Evolutionary conservation across 2,888 invertebrate species (phyloP), one percentile per base, ranked within the genome.

Genomic region (Hirtodrosophila alboralis): DNA sequence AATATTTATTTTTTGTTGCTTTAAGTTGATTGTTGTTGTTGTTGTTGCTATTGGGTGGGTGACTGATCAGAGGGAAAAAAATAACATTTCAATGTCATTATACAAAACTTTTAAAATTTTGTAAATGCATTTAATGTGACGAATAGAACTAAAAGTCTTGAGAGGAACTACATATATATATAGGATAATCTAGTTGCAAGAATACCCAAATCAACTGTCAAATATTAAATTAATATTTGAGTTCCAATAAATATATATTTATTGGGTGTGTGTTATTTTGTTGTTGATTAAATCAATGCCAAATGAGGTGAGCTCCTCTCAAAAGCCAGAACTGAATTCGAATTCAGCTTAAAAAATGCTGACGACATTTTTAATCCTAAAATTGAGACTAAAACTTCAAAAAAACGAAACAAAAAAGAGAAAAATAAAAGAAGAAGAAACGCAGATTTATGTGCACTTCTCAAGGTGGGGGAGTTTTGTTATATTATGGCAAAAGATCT

Each of bases 161-260:
- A n/a, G 27, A 26, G 18, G 13, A 33, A 13, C 37, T 44, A n/a
- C n/a, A n/a, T n/a, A n/a, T n/a, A n/a, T n/a, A 12, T 27, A 28
- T 37, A 31, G 30, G 13, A 52, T 18, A 38, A 45, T 8, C 14
- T 40, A 62, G 30, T 26, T n/a, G n/a, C n/a, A n/a, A n/a, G 76
- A 53, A 79, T 49, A 87, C 86, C 86, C 86, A 86, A 87, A 87
- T 87, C 86, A 87, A 68, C 77, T 84, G 83, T 83, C 85, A 84
- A 61, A 51, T 4, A 14, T 26, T 36, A 69, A 75, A 61, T 75
- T 59, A 73, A 63, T 73, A 49, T 47, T 43, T 36, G 52, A 45
- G 28, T 59, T 47, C 26, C 58, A 49, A 51, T 52, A 43, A 13
- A 33, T 23, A 21, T 26, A 13, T 21, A 30, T 10, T n/a, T 44